Conservation (phyloP, 1,140 invertebrate species). For the Berghia stephanieae region DNA sequence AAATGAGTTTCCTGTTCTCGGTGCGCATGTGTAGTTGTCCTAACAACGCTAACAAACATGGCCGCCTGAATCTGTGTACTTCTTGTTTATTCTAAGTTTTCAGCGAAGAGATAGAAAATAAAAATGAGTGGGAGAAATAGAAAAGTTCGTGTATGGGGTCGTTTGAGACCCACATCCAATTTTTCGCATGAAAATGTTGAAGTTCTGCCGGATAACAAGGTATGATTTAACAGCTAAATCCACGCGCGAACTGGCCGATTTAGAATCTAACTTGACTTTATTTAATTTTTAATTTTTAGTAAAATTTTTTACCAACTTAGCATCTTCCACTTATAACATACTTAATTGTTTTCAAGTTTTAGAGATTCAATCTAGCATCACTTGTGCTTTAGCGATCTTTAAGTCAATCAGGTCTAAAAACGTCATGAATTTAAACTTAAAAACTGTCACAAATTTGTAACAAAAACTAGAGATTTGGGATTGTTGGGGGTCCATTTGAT, state of each 20-base stretch:
- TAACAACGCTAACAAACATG: conserved; percentile 59
- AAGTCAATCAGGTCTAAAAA: no score
- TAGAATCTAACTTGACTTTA: no score
- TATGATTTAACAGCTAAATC: no score
- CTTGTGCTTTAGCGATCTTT: neutral
- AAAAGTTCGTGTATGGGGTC: conserved; percentile 64
- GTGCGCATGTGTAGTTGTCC: conserved; percentile 50
- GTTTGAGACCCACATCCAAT: conserved; percentile 62
- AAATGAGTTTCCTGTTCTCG: no score
- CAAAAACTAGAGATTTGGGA: no score
- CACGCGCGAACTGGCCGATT: no score
- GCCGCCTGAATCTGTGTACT: conserved; percentile 27
- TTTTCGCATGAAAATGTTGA: conserved; percentile 64
- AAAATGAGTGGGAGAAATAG: conserved; percentile 47
- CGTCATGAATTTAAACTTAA: no score
- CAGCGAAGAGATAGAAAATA: neutral
- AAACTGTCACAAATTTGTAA: no score
- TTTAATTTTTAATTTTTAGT: no score
- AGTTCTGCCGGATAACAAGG: conserved; percentile 59
- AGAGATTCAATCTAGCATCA: neutral
- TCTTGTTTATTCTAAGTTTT: neutral
- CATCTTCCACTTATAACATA: neutral
- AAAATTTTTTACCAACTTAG: neutral
- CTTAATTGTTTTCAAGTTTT: neutral
- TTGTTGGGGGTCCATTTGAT: no score